These are phyloP conservation scores for Parascotia fuliginaria DNA, from an alignment of 2,888 invertebrate species.

Conservation along the genomic window DNA sequence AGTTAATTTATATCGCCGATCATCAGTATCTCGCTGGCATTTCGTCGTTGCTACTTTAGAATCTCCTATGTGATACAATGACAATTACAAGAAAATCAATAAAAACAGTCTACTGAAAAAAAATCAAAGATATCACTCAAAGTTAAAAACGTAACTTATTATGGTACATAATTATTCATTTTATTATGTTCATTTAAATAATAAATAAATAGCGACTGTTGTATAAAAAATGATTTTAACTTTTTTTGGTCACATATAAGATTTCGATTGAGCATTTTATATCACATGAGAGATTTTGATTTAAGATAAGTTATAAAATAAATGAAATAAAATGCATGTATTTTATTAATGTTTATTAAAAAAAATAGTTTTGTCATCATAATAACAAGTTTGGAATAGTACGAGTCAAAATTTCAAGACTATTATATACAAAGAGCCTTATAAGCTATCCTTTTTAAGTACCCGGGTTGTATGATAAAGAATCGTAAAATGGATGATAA, in stretches of 20 bases:
- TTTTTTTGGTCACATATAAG: slow-evolving; percentile 2
- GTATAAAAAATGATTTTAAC: background rate
- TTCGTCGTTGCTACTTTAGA: background rate
- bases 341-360: background rate
- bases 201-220: background rate
- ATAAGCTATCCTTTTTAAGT: slow-evolving; percentile 1
- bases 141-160: background rate
- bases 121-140: background rate
- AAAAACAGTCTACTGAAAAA: background rate
- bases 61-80: background rate
- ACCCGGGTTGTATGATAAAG: slow-evolving; percentile 10
- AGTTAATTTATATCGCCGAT: no score
- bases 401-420: background rate
- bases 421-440: background rate
- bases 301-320: background rate
- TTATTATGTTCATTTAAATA: background rate
- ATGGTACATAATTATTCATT: background rate
- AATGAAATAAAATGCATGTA: background rate
- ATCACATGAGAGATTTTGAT: slow-evolving; percentile 3
- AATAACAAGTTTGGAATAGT: background rate
- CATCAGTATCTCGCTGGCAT: no score
- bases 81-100: background rate
- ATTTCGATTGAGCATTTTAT: slow-evolving; percentile 1
- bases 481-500: slow-evolving; percentile 21
- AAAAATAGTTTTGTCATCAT: background rate